Conservation (phyloP, 2,888 invertebrate species). For the Gibbula magus region DNA sequence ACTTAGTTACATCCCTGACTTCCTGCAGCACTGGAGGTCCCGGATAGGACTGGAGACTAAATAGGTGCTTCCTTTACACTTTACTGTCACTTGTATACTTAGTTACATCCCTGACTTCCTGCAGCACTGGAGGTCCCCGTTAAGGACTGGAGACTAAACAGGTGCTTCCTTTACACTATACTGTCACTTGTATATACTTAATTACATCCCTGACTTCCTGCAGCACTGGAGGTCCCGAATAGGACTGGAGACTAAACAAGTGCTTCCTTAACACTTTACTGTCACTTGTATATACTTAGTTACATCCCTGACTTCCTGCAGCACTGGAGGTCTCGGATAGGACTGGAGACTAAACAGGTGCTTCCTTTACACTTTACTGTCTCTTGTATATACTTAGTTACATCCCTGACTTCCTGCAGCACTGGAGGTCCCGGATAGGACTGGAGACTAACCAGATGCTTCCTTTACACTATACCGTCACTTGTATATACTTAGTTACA, state of each 20-base stretch:
- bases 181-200: too few species aligned
- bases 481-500: too few species aligned
- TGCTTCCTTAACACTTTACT: too few species aligned
- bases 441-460: constrained; percentile 56
- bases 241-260: constrained; percentile 73
- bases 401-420: constrained; percentile 76
- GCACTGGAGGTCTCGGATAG: constrained; percentile 77
- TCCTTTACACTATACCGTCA: too few species aligned
- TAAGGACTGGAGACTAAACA: constrained; percentile 74
- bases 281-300: too few species aligned
- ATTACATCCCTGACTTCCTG: constrained; percentile 72
- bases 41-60: constrained; percentile 74
- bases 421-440: constrained; percentile 75
- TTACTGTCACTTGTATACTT: too few species aligned
- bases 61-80: too few species aligned
- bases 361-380: too few species aligned
- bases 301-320: constrained; percentile 75
- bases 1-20: too few species aligned
- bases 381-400: too few species aligned
- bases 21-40: constrained; percentile 77
- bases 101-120: constrained; percentile 73
- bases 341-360: constrained; percentile 72
- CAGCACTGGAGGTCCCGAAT: constrained; percentile 77
- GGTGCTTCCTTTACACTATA: too few species aligned
- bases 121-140: constrained; percentile 77